Base-by-base conservation (phyloP, 2,888 invertebrate species). In the Acrobasis suavella region DNA sequence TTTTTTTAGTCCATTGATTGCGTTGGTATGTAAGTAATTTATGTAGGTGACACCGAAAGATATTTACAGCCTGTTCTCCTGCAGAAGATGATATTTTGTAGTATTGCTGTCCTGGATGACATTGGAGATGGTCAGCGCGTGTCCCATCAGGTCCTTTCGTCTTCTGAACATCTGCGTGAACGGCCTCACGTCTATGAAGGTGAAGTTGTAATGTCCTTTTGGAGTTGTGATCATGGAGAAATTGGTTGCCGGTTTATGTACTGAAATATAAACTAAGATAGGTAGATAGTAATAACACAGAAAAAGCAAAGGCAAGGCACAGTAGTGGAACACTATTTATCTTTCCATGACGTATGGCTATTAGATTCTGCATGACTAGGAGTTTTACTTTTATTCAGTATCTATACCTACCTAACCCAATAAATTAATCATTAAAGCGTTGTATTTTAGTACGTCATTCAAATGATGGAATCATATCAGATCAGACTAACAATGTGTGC, bases 21-120 rank as follows among this genome's bases (percentile, higher is more conserved):
- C 7, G 32, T 2, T 2, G 22, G 22, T 22, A 22, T n/a, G n/a
- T 22, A 22, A 2, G 2, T 22, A 22, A 22, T 22, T 2, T 22
- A 22, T 22, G 2, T 2, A 22, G 22, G 22, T 39, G 39, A 39
- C 1, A 39, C 3, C 1, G 12, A 42, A 14, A 12, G 3, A 7
- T 46, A 67, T 86, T 85, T 66, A 89, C 90, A 82, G 58, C 64
- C 83, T 72, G 64, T 87, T 82, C 61, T 90, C 87, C 50, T 72
- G 73, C 0, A 80, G 75, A 32, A 90, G 63, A 69, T 88, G 86
- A 16, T 82, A 76, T 32, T 65, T 67, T 0, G 87, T 80, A 0
- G 72, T 71, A 64, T 90, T 90, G 60, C 83, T 88, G 58, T 90
- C 87, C 62, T 86, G 85, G 49, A 91, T 81, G 0, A 86, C 87